phyloP scores from a whole-genome alignment of 1,140 invertebrate genomes.

The Brachionus rubens region DNA sequence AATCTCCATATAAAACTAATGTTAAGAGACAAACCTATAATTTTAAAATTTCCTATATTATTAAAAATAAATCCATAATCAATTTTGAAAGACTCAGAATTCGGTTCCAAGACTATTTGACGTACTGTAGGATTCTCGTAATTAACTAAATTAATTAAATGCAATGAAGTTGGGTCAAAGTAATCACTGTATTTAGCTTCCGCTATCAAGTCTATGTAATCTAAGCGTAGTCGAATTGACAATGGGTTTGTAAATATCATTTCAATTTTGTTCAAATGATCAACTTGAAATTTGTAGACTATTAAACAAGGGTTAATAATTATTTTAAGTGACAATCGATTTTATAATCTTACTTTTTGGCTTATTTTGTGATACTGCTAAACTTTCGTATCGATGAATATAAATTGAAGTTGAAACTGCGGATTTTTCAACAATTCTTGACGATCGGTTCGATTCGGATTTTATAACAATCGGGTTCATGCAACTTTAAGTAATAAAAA shows the following conservation, averaged over 20 bases:
- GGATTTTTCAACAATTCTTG: background rate
- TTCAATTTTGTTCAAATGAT: slow-evolving; percentile 41
- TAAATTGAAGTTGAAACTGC: background rate
- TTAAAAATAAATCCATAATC: background rate
- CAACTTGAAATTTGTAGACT: background rate
- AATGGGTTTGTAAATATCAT: slow-evolving; percentile 7
- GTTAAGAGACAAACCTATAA: background rate
- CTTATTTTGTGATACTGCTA: background rate
- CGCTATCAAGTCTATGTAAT: background rate
- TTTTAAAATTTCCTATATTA: background rate
- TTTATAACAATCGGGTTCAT: background rate
- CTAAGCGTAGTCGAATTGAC: background rate
- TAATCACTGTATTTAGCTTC: background rate
- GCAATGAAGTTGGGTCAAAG: background rate
- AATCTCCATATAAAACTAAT: too few relatives aligned
- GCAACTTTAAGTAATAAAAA: too few relatives aligned
- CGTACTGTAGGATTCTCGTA: background rate
- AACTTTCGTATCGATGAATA: slow-evolving; percentile 1
- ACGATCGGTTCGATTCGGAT: background rate
- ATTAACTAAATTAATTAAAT: slow-evolving; percentile 3
- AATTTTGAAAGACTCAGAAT: background rate
- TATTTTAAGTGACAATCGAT: background rate
- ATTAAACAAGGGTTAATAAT: background rate
- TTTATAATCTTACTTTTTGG: background rate
- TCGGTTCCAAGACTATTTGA: slow-evolving; percentile 9